Conservation (phyloP, 1,140 invertebrate genomes). For the Drosophila malerkotliana region DNA sequence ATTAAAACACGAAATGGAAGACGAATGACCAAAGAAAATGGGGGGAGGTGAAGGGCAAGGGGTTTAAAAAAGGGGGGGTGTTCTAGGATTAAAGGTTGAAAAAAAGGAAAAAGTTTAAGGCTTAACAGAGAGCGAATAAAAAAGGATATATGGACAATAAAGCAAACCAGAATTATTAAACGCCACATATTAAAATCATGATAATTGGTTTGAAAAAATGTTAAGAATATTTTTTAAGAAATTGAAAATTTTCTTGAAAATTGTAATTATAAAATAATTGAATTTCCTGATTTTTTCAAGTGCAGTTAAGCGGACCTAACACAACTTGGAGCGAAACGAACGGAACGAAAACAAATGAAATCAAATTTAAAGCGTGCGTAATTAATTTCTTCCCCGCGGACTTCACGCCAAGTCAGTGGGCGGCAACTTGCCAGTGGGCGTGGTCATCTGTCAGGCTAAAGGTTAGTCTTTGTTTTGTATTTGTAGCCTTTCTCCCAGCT, state of each 20-base stretch:
- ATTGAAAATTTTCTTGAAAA: no score
- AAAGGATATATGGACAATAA: no score
- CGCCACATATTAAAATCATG: no score
- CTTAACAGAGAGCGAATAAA: background rate
- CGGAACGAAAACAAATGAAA: conserved; percentile 55
- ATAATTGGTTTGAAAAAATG: no score
- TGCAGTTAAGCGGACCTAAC: conserved; percentile 1
- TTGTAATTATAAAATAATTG: no score
- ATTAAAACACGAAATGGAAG: conserved; percentile 62
- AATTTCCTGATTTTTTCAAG: background rate
- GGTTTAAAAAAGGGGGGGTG: background rate
- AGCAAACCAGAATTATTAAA: no score
- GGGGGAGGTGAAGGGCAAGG: background rate
- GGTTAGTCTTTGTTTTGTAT: conserved; percentile 35
- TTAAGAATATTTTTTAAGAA: no score
- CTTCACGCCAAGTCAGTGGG: conserved; percentile 14
- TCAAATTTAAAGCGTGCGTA: conserved; percentile 61
- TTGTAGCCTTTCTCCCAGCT: conserved; percentile 23
- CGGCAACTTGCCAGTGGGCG: conserved; percentile 6
- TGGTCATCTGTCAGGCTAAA: conserved; percentile 17
- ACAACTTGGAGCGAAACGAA: conserved; percentile 6
- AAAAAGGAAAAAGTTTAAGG: background rate
- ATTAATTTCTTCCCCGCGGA: conserved; percentile 43
- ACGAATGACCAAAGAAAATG: conserved; percentile 44
- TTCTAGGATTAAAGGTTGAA: background rate